A percentile compares a stretch with the other conserved stretches of the same genome.
Evolutionary conservation across 2,888 invertebrate species (phyloP).

Genomic region (Synergus itoensis): DNA sequence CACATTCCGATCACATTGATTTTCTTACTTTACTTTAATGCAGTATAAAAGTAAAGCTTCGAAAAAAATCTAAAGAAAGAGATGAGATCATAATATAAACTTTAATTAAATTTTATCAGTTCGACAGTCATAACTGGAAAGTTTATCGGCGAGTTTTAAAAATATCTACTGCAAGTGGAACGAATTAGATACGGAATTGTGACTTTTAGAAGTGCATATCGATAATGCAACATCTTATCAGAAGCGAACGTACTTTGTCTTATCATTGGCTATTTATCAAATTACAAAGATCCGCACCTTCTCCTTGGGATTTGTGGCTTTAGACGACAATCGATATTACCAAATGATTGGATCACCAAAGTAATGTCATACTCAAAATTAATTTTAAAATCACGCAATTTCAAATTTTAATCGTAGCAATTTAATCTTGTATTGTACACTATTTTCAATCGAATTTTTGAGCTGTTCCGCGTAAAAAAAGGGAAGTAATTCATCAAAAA

Average conservation of each 20-base stretch:
- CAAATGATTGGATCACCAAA: neutral
- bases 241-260: slow-evolving; percentile 37
- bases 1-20: neutral
- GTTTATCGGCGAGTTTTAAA: neutral
- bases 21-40: neutral
- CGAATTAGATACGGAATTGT: slow-evolving; percentile 34
- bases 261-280: slow-evolving; percentile 50
- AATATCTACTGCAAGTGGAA: slow-evolving; percentile 43
- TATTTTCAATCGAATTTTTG: too few species aligned
- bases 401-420: too few species aligned
- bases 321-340: slow-evolving; percentile 6
- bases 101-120: neutral
- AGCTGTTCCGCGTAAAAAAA: too few species aligned
- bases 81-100: neutral
- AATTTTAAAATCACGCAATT: too few species aligned
- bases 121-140: neutral
- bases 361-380: neutral
- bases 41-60: neutral
- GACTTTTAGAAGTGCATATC: slow-evolving; percentile 65
- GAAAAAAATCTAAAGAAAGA: neutral
- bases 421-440: too few species aligned
- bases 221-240: slow-evolving; percentile 66
- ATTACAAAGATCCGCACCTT: slow-evolving; percentile 45
- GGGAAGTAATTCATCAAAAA: neutral
- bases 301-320: neutral